Base-by-base conservation (phyloP, 2,797 vertebrate genomes). In the Coendou prehensilis region DNA sequence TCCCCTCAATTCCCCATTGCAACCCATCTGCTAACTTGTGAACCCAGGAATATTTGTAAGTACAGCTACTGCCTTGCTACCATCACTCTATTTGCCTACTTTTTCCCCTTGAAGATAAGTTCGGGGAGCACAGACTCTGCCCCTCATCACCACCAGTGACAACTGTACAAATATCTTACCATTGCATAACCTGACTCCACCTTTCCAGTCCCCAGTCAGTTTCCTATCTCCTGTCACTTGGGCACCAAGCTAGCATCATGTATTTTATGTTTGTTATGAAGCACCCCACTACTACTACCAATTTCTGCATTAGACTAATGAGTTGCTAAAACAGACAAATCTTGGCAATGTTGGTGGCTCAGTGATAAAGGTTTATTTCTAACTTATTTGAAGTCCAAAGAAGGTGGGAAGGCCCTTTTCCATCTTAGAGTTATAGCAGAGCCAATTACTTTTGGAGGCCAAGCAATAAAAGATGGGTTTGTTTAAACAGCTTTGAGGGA, bases 261-360 rank as follows among this genome's bases (percentile, higher is more conserved):
- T 78, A 52, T 52, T 78, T 71, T 28, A 88, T 64, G 30, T 23
- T 78, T 50, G 7, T 86, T 85, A 91, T 9, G 22, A 56, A 78
- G 20, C 6, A 57, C 52, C 56, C 56, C 17, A 71, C 17, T 76
- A 67, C 47, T 33, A 15, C 5, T 59, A 50, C 41, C 71, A 80
- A 76, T 85, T 87, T 84, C 80, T 93, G 28, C 50, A 18, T 63
- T 26, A 30, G 30, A 83, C 61, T 88, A 61, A 89, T 82, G 30
- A 81, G 73, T 15, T 84, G 2, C 30, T 50, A 69, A 87, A 96
- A 78, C 17, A 71, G 9, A 45, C 22, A 94, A 57, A 54, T 59
- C 33, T 80, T 91, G 57, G 86, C 41, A 78, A 59, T 85, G 61
- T 89, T n/a, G 71, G 14, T 37, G 47, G 22, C 13, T 61, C n/a